Conservation (phyloP, 2,113 vertebrate genomes). For the Crocuta crocuta region DNA sequence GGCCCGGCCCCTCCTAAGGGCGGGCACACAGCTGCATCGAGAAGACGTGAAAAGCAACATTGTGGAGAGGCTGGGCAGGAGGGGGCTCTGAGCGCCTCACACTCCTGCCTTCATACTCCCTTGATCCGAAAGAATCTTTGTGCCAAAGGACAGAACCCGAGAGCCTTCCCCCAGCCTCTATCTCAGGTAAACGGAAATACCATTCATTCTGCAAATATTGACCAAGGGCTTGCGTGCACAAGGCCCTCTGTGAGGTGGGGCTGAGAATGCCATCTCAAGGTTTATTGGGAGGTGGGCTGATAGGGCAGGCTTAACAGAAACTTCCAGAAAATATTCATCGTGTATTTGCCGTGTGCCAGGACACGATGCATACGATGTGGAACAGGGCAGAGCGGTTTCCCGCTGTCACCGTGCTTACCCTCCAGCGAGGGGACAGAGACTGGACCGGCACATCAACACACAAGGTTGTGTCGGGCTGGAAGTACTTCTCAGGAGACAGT, state of each 20-base stretch:
- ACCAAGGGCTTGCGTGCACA: not conserved
- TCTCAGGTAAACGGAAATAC: not conserved
- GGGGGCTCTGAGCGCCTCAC: not conserved
- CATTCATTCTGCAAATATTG: conserved; percentile 49
- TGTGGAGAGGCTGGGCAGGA: not conserved
- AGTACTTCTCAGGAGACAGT: accelerated
- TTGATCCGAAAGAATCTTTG: not conserved
- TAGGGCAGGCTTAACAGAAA: not conserved
- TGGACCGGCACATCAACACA: accelerated
- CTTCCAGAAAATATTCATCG: not conserved
- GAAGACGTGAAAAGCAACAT: conserved; percentile 44
- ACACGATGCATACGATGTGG: accelerated
- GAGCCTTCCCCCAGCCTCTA: not conserved
- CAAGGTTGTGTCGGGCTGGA: accelerated
- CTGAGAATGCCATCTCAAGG: not conserved
- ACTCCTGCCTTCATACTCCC: not conserved
- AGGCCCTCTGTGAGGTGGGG: not conserved
- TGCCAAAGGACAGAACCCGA: not conserved
- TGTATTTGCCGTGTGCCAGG: accelerated
- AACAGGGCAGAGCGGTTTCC: not conserved
- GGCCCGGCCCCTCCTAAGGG: not conserved
- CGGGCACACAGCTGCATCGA: not conserved
- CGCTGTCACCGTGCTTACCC: accelerated
- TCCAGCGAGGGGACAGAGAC: not conserved
- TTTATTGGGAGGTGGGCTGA: not conserved